A percentile compares a stretch with the other conserved stretches of the same genome.
phyloP scores from a whole-genome alignment of 2,797 vertebrate genomes.

The Muscicapa striata region DNA sequence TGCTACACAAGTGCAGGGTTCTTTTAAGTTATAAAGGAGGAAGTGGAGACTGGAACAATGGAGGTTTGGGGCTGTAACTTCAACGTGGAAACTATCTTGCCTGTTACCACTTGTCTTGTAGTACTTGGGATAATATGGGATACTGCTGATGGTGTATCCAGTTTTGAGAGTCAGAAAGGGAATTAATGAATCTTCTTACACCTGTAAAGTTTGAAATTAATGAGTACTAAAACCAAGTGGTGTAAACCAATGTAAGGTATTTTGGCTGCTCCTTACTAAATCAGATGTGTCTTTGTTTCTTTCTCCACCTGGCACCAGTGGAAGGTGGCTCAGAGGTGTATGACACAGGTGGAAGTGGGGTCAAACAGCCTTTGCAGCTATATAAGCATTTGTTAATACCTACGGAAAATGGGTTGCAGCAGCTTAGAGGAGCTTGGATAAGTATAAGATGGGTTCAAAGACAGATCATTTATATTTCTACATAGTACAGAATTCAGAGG shows the following conservation, averaged over 20 bases:
- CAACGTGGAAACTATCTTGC: background rate
- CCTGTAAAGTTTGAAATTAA: background rate
- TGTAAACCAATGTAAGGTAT: background rate
- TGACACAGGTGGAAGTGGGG: background rate
- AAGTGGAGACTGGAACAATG: background rate
- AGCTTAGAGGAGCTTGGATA: background rate
- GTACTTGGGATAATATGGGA: background rate
- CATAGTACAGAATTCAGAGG: background rate
- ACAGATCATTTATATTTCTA: background rate
- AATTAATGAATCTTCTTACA: background rate
- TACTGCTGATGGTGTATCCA: background rate
- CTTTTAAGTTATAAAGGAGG: background rate
- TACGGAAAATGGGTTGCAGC: background rate
- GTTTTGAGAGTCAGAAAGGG: background rate
- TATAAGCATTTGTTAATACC: background rate
- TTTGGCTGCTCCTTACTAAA: background rate
- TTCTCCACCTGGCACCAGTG: background rate
- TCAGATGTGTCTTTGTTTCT: background rate
- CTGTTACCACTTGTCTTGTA: background rate
- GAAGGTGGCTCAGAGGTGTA: background rate
- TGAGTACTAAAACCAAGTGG: background rate
- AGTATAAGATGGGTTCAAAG: background rate
- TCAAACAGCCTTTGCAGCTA: background rate
- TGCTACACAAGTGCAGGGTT: background rate
- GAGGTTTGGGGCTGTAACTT: background rate